Evolutionary conservation across 2,888 invertebrate species (phyloP).

Genomic region (Hermodice carunculata): DNA sequence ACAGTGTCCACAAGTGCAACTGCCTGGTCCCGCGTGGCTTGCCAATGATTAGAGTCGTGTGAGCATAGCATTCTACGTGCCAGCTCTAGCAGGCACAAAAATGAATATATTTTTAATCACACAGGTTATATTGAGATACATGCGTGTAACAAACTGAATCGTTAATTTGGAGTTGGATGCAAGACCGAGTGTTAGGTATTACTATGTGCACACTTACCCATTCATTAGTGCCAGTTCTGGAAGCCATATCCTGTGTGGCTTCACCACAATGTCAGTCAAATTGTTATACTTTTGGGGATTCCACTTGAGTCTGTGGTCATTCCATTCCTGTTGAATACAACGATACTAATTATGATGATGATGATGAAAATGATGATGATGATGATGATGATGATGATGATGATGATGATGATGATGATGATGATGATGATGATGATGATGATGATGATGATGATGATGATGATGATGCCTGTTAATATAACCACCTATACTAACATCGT

Average conservation of each 20-base stretch:
- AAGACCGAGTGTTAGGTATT: too few species aligned
- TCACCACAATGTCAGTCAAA: constrained; percentile 38
- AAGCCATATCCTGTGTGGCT: constrained; percentile 43
- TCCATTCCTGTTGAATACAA: constrained; percentile 36
- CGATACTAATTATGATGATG: not conserved
- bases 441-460: constrained; percentile 21
- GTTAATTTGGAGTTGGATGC: too few species aligned
- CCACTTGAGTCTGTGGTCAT: constrained; percentile 39
- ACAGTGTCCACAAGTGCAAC: too few species aligned
- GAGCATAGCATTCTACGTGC: too few species aligned
- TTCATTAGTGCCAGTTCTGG: constrained; percentile 43
- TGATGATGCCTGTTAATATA: too few species aligned
- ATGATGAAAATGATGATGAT: constrained; percentile 9
- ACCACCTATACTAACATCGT: too few species aligned
- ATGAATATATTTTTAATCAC: too few species aligned
- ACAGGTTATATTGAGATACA: too few species aligned
- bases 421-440: constrained; percentile 12
- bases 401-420: constrained; percentile 12
- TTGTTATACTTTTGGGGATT: constrained; percentile 31
- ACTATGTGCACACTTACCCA: constrained; percentile 21
- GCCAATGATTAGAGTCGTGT: too few species aligned
- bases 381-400: constrained; percentile 16
- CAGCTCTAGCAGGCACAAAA: too few species aligned
- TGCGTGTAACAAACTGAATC: too few species aligned
- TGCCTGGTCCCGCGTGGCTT: too few species aligned